Evolutionary conservation across 2,797 vertebrate genomes (phyloP), one percentile per base, ranked within the genome.

Genomic region (Poliocrania exsul): DNA sequence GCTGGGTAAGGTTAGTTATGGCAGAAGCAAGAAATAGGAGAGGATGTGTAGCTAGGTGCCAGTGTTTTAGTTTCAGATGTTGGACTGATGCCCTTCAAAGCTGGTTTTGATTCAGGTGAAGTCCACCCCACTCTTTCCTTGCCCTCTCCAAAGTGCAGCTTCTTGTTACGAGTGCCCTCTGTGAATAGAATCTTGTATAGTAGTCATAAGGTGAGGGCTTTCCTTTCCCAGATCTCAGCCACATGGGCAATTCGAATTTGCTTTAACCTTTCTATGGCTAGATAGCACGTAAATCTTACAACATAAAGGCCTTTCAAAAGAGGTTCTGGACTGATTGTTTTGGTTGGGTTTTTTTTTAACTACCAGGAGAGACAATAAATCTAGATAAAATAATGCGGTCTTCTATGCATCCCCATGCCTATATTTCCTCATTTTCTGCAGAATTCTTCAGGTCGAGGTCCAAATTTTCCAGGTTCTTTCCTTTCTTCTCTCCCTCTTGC

Each of bases 141-240:
- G 19, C 28, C 38, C 77, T 74, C 35, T 37, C 18, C 82, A 56
- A 0, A 4, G 14, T 56, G 31, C 31, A 64, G 6, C 17, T 73
- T 40, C 69, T 70, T 60, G 10, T 16, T 58, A 50, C 0, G 0
- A 16, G 19, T 9, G 79, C 4, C 5, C 24, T 14, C 2, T 28
- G 44, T 25, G 21, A 67, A 21, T 3, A 49, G 10, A 60, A 5
- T 38, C 33, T 70, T 47, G 12, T 8, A 16, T 90, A 86, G 23
- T 4, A 44, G 6, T 9, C 16, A 46, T 66, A 85, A 75, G 80
- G 4, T 12, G 3, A 24, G 62, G 29, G 44, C 8, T 79, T 69
- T 11, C 8, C 57, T 61, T 82, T 72, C 42, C 62, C 29, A 62
- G 26, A 69, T 38, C 8, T 61, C 50, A 79, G 16, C 19, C 46